Percentiles rank a stretch among this genome's conserved stretches.
Conservation (phyloP, 2,113 vertebrate genomes). For the Merops nubicus region DNA sequence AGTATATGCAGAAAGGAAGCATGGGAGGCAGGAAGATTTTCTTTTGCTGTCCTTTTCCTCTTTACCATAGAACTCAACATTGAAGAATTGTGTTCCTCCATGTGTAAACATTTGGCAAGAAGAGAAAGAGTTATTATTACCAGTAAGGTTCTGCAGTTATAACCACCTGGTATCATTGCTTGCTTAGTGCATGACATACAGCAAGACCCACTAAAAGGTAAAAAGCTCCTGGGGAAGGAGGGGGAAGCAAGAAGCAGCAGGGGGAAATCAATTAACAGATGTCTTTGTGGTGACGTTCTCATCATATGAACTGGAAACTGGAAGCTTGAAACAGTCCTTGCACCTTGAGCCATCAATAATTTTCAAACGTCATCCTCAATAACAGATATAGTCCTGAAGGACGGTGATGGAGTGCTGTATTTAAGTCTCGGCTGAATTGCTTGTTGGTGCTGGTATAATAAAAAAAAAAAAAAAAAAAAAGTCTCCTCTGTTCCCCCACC, state of each 20-base stretch:
- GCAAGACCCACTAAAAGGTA: neutral
- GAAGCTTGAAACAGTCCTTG: neutral
- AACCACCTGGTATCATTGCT: neutral
- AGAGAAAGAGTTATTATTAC: neutral
- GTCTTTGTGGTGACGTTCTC: neutral
- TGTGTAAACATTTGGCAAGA: accelerated
- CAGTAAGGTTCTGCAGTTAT: neutral
- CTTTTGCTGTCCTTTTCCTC: neutral
- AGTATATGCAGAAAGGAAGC: neutral
- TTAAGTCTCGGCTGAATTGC: neutral
- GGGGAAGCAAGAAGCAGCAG: neutral
- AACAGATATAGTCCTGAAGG: neutral
- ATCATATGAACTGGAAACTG: neutral
- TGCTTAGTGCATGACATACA: neutral
- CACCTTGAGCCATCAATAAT: slow-evolving; percentile 1
- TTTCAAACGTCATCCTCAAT: neutral
- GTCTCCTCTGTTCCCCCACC: neutral
- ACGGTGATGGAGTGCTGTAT: neutral
- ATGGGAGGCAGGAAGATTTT: neutral
- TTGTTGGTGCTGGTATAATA: neutral
- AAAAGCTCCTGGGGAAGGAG: neutral
- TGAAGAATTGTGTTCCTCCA: too few species aligned
- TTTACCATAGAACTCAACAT: neutral
- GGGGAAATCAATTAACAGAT: neutral
- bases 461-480: neutral